Percentiles rank a stretch among this genome's conserved stretches.
phyloP scores from a whole-genome alignment of 2,113 vertebrate species.

The Calonectris borealis region DNA sequence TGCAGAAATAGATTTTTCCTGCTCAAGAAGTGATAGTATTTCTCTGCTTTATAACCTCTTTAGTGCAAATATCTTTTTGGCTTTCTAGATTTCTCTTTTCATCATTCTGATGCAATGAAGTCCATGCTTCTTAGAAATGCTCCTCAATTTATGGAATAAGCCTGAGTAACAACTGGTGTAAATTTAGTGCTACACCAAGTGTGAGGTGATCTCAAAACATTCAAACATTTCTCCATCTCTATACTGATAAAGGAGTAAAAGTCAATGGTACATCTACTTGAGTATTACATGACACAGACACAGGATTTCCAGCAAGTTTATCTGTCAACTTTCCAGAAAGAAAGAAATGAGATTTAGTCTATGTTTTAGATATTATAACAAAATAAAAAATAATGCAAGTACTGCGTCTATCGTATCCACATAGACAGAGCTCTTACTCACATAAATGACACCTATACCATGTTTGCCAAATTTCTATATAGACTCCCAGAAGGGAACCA shows the following conservation, averaged over 20 bases:
- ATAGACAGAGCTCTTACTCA: background rate
- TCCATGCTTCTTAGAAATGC: background rate
- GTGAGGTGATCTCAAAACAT: background rate
- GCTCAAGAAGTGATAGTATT: background rate
- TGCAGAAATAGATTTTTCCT: background rate
- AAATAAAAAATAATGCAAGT: background rate
- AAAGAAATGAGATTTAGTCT: background rate
- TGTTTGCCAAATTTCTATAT: background rate
- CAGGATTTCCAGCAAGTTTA: background rate
- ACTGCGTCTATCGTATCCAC: background rate
- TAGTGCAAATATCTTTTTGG: background rate
- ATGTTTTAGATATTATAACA: background rate
- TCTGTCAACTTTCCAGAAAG: background rate
- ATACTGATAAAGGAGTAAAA: background rate
- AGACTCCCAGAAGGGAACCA: background rate
- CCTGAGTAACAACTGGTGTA: background rate
- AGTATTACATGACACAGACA: background rate
- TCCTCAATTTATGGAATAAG: background rate
- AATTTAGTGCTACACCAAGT: background rate
- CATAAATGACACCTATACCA: background rate
- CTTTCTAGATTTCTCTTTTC: background rate
- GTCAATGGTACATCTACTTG: background rate
- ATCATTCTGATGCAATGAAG: background rate
- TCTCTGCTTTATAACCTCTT: background rate
- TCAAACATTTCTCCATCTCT: background rate